Conservation (phyloP, 2,888 invertebrate species). For the Seira ritae region DNA sequence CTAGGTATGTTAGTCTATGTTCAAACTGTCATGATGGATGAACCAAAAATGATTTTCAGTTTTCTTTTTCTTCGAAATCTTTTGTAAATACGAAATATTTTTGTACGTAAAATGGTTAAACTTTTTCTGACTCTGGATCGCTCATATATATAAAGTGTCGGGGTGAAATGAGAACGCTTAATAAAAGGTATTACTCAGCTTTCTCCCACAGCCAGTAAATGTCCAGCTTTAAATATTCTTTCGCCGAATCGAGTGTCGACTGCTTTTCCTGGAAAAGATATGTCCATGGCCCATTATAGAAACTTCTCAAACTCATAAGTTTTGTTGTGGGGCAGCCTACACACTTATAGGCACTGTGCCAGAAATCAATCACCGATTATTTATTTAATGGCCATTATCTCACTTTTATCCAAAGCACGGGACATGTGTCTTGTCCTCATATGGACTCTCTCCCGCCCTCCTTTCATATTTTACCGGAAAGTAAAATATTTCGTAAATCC, state of each 20-base stretch:
- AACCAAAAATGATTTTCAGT: constrained; percentile 23
- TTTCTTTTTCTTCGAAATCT: background rate
- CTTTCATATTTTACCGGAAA: constrained; percentile 22
- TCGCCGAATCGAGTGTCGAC: too few relatives aligned
- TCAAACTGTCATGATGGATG: constrained; percentile 1
- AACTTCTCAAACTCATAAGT: too few relatives aligned
- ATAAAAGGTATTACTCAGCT: too few relatives aligned
- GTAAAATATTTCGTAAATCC: too few relatives aligned
- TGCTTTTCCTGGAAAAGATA: too few relatives aligned
- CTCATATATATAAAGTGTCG: background rate
- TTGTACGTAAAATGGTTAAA: too few relatives aligned
- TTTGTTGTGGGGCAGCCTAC: too few relatives aligned
- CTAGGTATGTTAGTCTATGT: background rate
- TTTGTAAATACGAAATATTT: background rate
- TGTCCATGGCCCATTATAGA: too few relatives aligned
- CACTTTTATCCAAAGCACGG: background rate
- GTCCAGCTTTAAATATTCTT: too few relatives aligned
- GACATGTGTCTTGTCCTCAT: background rate
- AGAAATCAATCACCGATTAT: constrained; percentile 49
- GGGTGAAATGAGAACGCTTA: background rate
- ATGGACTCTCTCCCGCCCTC: background rate
- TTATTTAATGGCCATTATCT: constrained; percentile 40
- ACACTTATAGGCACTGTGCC: too few relatives aligned
- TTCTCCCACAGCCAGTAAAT: too few relatives aligned
- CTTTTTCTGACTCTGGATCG: background rate